Base-by-base conservation (phyloP, 2,113 vertebrate species). In the Procapra przewalskii region DNA sequence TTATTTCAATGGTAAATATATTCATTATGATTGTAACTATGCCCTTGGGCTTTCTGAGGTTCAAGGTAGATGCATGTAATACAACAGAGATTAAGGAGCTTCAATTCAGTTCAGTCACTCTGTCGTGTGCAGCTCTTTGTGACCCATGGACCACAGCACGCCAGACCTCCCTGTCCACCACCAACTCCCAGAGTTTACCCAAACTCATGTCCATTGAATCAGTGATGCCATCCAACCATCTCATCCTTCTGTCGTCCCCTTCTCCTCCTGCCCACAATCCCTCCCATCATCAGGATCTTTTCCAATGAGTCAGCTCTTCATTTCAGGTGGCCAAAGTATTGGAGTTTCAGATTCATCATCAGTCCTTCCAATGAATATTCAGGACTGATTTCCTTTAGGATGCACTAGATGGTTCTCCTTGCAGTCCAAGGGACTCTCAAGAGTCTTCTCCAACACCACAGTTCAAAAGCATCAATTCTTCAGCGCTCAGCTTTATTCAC, bases 401-500 rank as follows among this genome's bases (percentile, higher is more conserved):
- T 71, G n/a, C 19, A 71, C n/a, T 71, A 21, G 19, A 3, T 71
- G 67, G 67, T 40, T 71, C 19, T 71, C 19, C n/a, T 5, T 40
- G 5, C 10, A 40, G n/a, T 40, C n/a, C 5, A 71, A 40, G 9
- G 3, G 67, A 40, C 19, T 40, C 67, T 71, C n/a, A 71, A 71
- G n/a, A 71, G 19, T 71, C n/a, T 71, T 71, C 10, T 71, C n/a
- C 64, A 21, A 67, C 17, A 36, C 8, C 33, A 36, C 64, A 67
- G 7, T 67, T 67, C 17, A 67, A 67, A 36, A 67, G 8, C 8
- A 67, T 36, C 33, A 67, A 21, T 67, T 67, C 17, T 36, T 19
- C 8, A 4, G 33, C 0, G 0, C 1, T 67, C 64, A 67, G 8
- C 64, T 67, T 67, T 67, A n/a, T 36, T 36, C 17, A 67, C 0